Evolutionary conservation across 2,113 vertebrate species (phyloP).

Genomic region (Antechinus stuartii): DNA sequence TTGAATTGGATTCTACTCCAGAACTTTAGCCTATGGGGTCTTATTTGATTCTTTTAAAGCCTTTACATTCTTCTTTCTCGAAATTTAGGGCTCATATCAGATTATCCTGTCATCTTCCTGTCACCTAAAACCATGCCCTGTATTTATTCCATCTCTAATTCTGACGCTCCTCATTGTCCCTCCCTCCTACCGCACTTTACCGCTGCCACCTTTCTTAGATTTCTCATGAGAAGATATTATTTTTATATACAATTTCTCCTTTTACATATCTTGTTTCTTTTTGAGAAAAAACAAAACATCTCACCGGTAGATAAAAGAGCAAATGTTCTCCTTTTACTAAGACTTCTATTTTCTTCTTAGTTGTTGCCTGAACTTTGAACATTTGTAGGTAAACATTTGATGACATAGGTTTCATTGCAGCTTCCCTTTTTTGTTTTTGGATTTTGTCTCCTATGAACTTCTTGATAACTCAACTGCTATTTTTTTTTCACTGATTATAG

Average conservation of each 20-base stretch:
- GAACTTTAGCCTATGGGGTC: neutral
- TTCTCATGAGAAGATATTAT: neutral
- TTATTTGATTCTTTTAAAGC: neutral
- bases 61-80: neutral
- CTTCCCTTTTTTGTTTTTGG: neutral
- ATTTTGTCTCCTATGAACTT: neutral
- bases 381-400: neutral
- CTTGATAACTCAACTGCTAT: neutral
- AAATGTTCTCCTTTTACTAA: neutral
- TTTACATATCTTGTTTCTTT: neutral
- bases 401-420: neutral
- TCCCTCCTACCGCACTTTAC: too few relatives aligned
- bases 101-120: neutral
- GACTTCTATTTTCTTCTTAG: neutral
- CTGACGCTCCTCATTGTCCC: too few relatives aligned
- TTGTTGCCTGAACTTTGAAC: neutral
- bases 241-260: neutral
- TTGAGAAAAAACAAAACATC: neutral
- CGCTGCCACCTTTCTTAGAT: neutral
- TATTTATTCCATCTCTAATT: neutral
- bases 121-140: neutral
- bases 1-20: neutral
- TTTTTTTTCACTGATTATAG: neutral
- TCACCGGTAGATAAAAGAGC: neutral
- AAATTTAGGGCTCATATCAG: too few relatives aligned